Evolutionary conservation across 2,888 invertebrate genomes (phyloP), one percentile per base, ranked within the genome.

Genomic region (Habrosyne pyritoides): DNA sequence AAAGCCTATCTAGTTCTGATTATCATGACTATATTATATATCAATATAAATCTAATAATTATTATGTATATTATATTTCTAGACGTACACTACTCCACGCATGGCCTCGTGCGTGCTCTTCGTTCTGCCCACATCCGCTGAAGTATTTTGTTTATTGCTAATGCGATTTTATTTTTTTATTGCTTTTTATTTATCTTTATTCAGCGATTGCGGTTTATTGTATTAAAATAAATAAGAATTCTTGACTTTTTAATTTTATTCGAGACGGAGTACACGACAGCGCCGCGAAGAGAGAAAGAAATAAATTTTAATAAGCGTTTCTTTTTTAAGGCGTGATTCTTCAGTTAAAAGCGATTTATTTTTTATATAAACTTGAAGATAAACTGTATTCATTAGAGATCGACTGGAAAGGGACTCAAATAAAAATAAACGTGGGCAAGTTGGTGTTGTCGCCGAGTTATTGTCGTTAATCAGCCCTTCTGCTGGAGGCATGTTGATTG

Each of bases 141-240:
- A 91, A 92, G 92, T 91, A 91, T 92, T 92, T 92, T 92, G 92
- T 92, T 92, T 92, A 92, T 92, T 91, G 91, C 92, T 92, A 92
- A 92, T 92, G 92, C 91, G 88, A 91, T 88, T 92, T 92, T 91
- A 91, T 92, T 92, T 91, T 50, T 91, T 92, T 91, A 92, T 91
- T 91, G 85, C 89, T 84, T 91, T 92, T 91, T 91, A 91, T 92
- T 92, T 92, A 92, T 92, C 91, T 91, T 91, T 91, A 92, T 92
- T 92, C 91, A 91, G 86, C 91, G 92, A 91, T 92, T 91, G 92
- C 91, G 89, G 91, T 92, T 91, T 92, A 92, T 92, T 92, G 91
- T 92, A 92, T 92, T 91, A 92, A 92, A 91, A 92, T 92, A 92
- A 92, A 92, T 91, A 92, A 91, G 91, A 92, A 91, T 91, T 91